A percentile compares a stretch with the other conserved stretches of the same genome.
Conservation (phyloP, 2,113 vertebrate genomes). For the Calidris pygmaea region DNA sequence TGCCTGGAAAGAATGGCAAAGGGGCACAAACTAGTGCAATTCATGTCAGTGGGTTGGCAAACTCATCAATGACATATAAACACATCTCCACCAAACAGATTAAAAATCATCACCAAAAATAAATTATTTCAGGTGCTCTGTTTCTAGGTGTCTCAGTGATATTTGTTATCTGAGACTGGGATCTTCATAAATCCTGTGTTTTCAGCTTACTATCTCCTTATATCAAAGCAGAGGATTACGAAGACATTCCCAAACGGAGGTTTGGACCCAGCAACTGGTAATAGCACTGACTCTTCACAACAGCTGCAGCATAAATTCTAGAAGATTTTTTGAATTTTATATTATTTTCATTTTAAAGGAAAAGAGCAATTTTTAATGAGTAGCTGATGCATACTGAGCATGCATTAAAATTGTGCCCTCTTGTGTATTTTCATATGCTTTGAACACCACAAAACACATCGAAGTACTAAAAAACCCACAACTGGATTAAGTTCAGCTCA, state of each 20-base stretch:
- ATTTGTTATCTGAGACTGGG: neutral
- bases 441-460: neutral
- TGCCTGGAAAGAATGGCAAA: neutral
- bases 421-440: conserved; percentile 47
- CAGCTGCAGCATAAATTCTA: neutral
- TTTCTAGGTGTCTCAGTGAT: neutral
- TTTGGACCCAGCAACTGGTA: neutral
- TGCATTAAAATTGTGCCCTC: conserved; percentile 44
- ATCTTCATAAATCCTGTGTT: neutral
- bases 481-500: neutral
- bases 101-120: neutral
- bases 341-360: neutral
- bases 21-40: neutral
- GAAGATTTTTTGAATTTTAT: neutral
- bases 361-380: conserved; percentile 1
- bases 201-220: neutral
- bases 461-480: neutral
- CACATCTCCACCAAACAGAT: neutral
- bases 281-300: neutral
- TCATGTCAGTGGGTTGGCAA: neutral
- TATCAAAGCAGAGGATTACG: neutral
- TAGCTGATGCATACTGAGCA: neutral
- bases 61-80: neutral
- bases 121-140: neutral
- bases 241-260: neutral